Percentiles rank a stretch among this genome's conserved stretches.
Conservation (phyloP, 2,888 invertebrate genomes). For the Chelonus formosanus region DNA sequence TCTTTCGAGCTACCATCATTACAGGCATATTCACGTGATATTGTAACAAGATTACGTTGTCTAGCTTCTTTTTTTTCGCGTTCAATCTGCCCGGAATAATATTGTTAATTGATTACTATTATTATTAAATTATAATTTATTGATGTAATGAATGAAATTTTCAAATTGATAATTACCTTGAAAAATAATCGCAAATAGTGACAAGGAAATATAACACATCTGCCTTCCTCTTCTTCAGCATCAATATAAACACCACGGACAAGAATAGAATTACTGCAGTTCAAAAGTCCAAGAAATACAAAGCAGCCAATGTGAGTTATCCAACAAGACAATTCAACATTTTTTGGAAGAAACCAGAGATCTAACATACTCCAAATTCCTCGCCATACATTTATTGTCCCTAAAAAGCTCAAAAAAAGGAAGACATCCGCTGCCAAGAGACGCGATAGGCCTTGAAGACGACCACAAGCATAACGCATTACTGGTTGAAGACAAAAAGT, state of each 20-base stretch:
- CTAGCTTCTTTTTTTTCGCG: constrained; percentile 61
- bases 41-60: constrained; percentile 53
- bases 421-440: constrained; percentile 80
- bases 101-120: too few species aligned
- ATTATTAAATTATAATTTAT: too few species aligned
- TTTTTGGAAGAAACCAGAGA: constrained; percentile 76
- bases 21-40: constrained; percentile 35
- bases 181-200: constrained; percentile 83
- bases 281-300: constrained; percentile 77
- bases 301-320: constrained; percentile 81
- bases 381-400: constrained; percentile 88
- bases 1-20: constrained; percentile 54
- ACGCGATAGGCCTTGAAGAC: constrained; percentile 73
- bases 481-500: constrained; percentile 80
- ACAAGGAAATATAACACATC: constrained; percentile 85
- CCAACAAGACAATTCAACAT: constrained; percentile 80
- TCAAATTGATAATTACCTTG: constrained; percentile 57
- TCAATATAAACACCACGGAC: constrained; percentile 90
- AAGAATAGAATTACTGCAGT: constrained; percentile 86
- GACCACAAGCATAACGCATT: constrained; percentile 76
- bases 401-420: constrained; percentile 79
- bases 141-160: too few species aligned
- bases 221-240: constrained; percentile 83
- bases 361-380: constrained; percentile 86
- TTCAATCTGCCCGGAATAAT: constrained; percentile 51